These are phyloP conservation scores for Synergus laeviventris DNA, from an alignment of 2,888 invertebrate species.

Conservation along the genomic window DNA sequence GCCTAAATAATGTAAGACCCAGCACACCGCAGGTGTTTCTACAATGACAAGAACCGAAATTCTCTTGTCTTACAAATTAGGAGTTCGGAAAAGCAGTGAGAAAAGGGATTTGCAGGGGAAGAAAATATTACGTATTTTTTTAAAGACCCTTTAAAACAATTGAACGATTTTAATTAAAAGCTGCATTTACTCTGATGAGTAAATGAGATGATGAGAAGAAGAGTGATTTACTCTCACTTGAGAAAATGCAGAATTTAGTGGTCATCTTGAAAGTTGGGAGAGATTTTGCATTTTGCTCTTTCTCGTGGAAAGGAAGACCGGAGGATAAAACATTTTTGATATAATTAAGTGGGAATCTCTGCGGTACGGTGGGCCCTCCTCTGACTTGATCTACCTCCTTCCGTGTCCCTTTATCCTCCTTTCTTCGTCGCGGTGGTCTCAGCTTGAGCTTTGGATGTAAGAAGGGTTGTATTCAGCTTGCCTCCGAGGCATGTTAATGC, in stretches of 20 bases:
- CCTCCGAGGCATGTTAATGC: constrained; percentile 76
- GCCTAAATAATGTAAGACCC: constrained; percentile 53
- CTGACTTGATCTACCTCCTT: constrained; percentile 54
- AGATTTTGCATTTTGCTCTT: constrained; percentile 50
- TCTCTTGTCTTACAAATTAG: constrained; percentile 43
- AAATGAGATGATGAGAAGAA: too few relatives aligned
- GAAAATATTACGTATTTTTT: too few relatives aligned
- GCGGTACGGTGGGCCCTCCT: constrained; percentile 59
- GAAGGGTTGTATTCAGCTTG: constrained; percentile 76
- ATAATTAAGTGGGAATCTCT: constrained; percentile 75
- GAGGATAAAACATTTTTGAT: constrained; percentile 72
- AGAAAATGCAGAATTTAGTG: constrained; percentile 16
- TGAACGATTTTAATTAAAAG: not conserved
- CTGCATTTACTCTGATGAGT: too few relatives aligned
- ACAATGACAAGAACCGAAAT: constrained; percentile 46
- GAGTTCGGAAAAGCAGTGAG: too few relatives aligned
- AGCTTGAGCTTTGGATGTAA: constrained; percentile 71
- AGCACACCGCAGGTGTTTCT: constrained; percentile 46
- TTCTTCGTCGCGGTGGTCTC: constrained; percentile 63
- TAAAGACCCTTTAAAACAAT: too few relatives aligned
- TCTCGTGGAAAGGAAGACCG: constrained; percentile 51
- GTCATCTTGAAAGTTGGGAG: constrained; percentile 14
- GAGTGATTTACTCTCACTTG: constrained; percentile 8
- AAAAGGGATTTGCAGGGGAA: too few relatives aligned
- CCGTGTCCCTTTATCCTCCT: constrained; percentile 53